Percentiles rank a stretch among this genome's conserved stretches.
These are phyloP conservation scores for Willowsia nigromaculata DNA, from an alignment of 2,888 invertebrate genomes.

Conservation along the genomic window DNA sequence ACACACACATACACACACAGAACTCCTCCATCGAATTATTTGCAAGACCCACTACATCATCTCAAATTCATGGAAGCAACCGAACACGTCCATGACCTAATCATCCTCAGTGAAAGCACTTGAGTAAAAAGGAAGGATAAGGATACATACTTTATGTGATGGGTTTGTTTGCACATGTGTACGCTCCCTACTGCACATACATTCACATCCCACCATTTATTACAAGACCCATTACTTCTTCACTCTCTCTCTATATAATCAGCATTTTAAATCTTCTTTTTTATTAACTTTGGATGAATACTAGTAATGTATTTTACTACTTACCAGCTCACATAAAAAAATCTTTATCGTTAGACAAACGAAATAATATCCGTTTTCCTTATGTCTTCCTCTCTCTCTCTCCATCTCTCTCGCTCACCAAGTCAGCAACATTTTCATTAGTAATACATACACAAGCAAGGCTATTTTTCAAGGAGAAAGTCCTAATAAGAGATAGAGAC, in stretches of 20 bases:
- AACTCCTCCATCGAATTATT: conserved; percentile 31
- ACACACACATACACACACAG: not conserved
- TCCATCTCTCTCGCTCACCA: not conserved
- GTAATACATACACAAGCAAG: not conserved
- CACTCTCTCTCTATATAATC: not conserved
- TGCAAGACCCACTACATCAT: conserved; percentile 24
- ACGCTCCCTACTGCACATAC: not conserved
- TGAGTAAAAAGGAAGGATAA: not conserved
- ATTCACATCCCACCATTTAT: not conserved
- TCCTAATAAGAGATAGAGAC: not conserved
- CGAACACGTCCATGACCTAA: conserved; percentile 38
- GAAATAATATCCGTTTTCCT: conserved; percentile 53
- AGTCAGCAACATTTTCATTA: conserved; percentile 44
- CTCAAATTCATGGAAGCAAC: conserved; percentile 37
- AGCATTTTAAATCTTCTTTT: conserved; percentile 23
- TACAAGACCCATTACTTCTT: not conserved
- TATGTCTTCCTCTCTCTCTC: conserved; percentile 35
- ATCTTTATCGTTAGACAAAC: conserved; percentile 22
- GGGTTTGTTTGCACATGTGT: not conserved
- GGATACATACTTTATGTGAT: conserved; percentile 4
- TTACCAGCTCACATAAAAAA: not conserved
- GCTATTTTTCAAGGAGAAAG: not conserved
- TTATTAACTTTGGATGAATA: conserved; percentile 44
- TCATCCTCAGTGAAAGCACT: conserved; percentile 39
- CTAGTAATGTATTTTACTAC: not conserved